Conservation (phyloP, 2,113 vertebrate genomes). For the Phyllopteryx taeniolatus region DNA sequence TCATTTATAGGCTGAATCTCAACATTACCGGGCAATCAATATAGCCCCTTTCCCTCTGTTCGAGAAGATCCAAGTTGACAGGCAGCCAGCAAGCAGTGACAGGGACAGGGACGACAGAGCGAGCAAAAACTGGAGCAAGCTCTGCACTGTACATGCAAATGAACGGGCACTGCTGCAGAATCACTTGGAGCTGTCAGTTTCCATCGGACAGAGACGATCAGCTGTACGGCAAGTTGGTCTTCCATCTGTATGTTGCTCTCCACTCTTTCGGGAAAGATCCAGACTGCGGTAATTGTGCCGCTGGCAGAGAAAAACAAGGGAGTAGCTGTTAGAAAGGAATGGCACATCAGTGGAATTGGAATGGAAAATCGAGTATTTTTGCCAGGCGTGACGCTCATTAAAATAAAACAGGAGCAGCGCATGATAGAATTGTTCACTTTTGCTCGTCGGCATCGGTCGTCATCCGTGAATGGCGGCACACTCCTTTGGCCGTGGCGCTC, state of each 20-base stretch:
- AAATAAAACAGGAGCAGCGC: conserved; percentile 28
- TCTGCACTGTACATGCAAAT: conserved; percentile 72
- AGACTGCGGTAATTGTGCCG: not conserved
- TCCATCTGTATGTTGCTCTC: conserved; percentile 15
- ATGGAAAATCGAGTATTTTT: conserved; percentile 26
- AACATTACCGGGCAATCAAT: conserved; percentile 72
- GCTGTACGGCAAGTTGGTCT: conserved; percentile 23
- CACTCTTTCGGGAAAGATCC: conserved; percentile 12
- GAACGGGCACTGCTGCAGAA: conserved; percentile 48
- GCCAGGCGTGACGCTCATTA: conserved; percentile 38
- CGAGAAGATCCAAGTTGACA: conserved; percentile 52
- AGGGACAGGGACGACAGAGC: conserved; percentile 21
- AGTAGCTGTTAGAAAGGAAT: conserved; percentile 12
- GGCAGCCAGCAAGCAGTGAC: conserved; percentile 43
- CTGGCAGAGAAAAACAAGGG: conserved; percentile 7
- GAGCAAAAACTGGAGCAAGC: conserved; percentile 33
- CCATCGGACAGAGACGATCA: conserved; percentile 47
- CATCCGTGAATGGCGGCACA: conserved; percentile 8
- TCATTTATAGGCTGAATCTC: conserved; percentile 55
- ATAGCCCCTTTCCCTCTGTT: conserved; percentile 64
- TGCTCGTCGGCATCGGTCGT: conserved; percentile 3
- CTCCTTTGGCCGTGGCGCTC: conserved; percentile 10
- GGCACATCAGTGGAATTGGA: conserved; percentile 26
- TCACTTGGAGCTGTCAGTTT: conserved; percentile 57
- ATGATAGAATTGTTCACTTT: conserved; percentile 5